These are phyloP conservation scores for Gallinago paraguaiae DNA, from an alignment of 2,113 vertebrate genomes.

Conservation along the genomic window DNA sequence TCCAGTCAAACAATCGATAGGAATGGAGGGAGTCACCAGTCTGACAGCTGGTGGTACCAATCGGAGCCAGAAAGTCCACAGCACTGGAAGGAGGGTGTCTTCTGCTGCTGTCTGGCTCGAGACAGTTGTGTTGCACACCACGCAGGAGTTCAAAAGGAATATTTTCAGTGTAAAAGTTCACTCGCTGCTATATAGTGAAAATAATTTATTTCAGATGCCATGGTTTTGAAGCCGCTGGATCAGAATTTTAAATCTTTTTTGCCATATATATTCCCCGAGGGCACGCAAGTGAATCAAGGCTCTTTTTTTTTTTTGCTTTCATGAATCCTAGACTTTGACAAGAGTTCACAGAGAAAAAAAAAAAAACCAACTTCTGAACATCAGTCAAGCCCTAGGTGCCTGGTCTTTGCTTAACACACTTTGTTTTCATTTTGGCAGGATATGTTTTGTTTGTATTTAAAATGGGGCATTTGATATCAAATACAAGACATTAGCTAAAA, in stretches of 20 bases:
- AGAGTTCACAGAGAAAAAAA: constrained; percentile 42
- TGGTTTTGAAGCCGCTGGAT: constrained; percentile 65
- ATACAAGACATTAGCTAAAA: constrained; percentile 30
- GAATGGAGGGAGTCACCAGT: not conserved
- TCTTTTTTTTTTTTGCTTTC: constrained; percentile 56
- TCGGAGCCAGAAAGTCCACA: not conserved
- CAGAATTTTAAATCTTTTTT: constrained; percentile 76
- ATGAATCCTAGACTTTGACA: constrained; percentile 68
- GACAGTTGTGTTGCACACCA: not conserved
- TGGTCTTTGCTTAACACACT: constrained; percentile 52
- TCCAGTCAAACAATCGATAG: constrained; percentile 6
- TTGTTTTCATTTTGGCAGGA: constrained; percentile 58
- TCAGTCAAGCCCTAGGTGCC: constrained; percentile 50
- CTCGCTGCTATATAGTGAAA: constrained; percentile 54
- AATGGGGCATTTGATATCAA: constrained; percentile 29
- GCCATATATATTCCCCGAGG: constrained; percentile 61
- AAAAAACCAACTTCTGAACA: constrained; percentile 53
- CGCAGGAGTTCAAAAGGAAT: constrained; percentile 54
- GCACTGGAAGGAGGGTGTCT: not conserved
- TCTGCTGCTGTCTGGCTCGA: not conserved
- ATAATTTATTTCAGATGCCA: constrained; percentile 68
- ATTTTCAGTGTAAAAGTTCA: constrained; percentile 50
- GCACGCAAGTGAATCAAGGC: constrained; percentile 58
- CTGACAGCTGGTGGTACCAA: not conserved
- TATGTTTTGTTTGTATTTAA: constrained; percentile 64